These are phyloP conservation scores for Orchesella flavescens DNA, from an alignment of 2,888 invertebrate genomes.

Conservation along the genomic window DNA sequence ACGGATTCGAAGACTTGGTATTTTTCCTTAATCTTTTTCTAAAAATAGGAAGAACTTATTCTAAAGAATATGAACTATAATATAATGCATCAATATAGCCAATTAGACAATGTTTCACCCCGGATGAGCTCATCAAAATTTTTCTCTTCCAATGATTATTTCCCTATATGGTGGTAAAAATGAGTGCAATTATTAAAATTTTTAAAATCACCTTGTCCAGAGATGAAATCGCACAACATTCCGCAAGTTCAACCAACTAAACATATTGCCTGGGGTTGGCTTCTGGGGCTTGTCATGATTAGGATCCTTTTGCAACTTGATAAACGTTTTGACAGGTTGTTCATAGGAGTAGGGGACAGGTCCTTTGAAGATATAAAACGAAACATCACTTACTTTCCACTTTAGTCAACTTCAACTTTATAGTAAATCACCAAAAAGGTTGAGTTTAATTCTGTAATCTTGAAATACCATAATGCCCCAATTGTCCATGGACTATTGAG, in stretches of 20 bases:
- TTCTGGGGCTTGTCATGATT: slow-evolving; percentile 63
- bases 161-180: no score
- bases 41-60: no score
- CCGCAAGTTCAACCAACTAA: slow-evolving; percentile 68
- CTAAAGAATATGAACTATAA: no score
- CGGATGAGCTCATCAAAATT: no score
- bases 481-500: slow-evolving; percentile 2
- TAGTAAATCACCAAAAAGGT: neutral
- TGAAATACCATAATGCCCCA: slow-evolving; percentile 45
- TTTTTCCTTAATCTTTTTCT: no score
- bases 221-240: slow-evolving; percentile 66
- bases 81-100: no score
- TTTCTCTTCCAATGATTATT: no score
- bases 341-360: slow-evolving; percentile 35
- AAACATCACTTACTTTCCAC: neutral
- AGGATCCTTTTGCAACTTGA: slow-evolving; percentile 65
- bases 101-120: no score
- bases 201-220: slow-evolving; percentile 66
- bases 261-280: slow-evolving; percentile 65
- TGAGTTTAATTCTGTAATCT: neutral
- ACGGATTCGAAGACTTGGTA: no score
- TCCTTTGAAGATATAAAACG: slow-evolving; percentile 10
- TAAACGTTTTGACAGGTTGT: slow-evolving; percentile 46
- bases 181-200: no score
- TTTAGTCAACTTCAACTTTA: no score